Base-by-base conservation (phyloP, 2,888 invertebrate genomes). In the Neoitamus cyanurus region DNA sequence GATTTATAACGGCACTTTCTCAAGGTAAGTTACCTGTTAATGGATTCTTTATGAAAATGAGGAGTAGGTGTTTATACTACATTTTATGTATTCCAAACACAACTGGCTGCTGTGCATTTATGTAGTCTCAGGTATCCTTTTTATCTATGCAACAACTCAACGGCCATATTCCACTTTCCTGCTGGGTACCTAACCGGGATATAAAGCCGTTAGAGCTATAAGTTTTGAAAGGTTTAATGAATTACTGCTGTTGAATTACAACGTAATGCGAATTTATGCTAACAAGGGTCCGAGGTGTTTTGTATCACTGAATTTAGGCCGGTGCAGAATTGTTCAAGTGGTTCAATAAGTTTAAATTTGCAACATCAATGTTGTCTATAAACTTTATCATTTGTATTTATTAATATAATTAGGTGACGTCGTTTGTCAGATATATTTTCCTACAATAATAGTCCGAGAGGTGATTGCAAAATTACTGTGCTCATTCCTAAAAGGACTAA, bases 1-100 rank as follows among this genome's bases (percentile, higher is more conserved):
- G 48, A 78, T 48, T 78, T 78, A 78, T 48, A 42, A 78, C 30
- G 9, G 42, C 13, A 78, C 31, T 30, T 48, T 31, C n/a, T 37
- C 28, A 78, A 48, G 78, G 78, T n/a, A 58, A 34, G 30, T 58
- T 31, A 70, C 31, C 25, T 28, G 31, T 48, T 42, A 78, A 48
- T 78, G 48, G 78, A 6, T 30, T 48, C 58, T 58, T 78, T 78
- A 78, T 78, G 78, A 78, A 78, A 78, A 78, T 78, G 48, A 78
- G 78, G 28, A 46, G n/a, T 46, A 30, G 70, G 70, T 31, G 15
- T 70, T 70, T 70, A 58, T 58, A 20, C 20, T 58, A 15, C 58
- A 9, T 48, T 48, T 48, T 20, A 15, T 48, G 2, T 48, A 20
- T 48, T 58, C 58, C 58, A 58, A 20, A 15, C n/a, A 58, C 58